Evolutionary conservation across 2,113 vertebrate species (phyloP).

Genomic region (Grus americana): DNA sequence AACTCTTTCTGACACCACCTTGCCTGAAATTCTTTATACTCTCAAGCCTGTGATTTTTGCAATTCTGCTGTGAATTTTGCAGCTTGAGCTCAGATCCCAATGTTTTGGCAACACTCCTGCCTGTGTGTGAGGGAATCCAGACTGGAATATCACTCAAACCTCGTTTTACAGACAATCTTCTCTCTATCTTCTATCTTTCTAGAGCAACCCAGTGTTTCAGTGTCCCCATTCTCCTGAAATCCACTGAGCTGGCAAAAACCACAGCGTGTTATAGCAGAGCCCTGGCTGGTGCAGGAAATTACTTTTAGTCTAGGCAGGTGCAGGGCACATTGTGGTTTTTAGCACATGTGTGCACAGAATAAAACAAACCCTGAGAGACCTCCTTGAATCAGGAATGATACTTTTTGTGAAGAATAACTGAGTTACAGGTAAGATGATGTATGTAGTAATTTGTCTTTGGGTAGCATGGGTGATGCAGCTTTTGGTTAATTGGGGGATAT

Average conservation of each 20-base stretch:
- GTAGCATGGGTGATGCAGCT: not conserved
- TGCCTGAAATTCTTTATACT: not conserved
- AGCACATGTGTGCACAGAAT: not conserved
- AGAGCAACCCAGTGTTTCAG: not conserved
- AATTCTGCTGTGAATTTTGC: constrained; percentile 20
- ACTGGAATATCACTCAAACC: not conserved
- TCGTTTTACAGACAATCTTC: not conserved
- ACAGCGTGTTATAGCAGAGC: not conserved
- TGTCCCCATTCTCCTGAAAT: not conserved
- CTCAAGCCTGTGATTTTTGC: not conserved
- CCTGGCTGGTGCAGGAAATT: not conserved
- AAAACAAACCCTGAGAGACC: not conserved
- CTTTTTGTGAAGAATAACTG: not conserved
- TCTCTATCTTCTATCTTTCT: not conserved
- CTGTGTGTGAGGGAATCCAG: not conserved
- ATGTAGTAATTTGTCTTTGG: not conserved
- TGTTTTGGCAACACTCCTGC: constrained; percentile 27
- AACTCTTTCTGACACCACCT: not conserved
- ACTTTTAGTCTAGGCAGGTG: not conserved
- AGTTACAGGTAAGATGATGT: not conserved
- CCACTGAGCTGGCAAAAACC: not conserved
- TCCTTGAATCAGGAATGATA: not conserved
- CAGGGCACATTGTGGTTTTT: not conserved
- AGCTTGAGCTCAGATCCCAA: not conserved
- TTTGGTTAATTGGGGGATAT: not conserved